Evolutionary conservation across 2,113 vertebrate genomes (phyloP).

Genomic region (Indri indri): DNA sequence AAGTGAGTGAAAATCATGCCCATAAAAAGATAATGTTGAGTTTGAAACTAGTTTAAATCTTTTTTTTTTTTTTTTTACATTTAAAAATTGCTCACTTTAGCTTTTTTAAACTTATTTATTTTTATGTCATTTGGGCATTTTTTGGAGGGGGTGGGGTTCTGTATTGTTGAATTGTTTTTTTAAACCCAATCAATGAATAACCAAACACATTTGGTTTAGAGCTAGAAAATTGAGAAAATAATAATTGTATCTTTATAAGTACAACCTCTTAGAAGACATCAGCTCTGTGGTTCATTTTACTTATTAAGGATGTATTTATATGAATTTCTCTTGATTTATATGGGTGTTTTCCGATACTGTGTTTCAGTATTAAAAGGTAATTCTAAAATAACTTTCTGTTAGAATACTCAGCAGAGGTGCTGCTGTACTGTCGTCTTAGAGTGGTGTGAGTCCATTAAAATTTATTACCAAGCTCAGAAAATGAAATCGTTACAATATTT

Average conservation of each 20-base stretch:
- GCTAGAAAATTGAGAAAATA: neutral
- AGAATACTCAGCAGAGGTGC: conserved; percentile 21
- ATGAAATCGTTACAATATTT: conserved; percentile 58
- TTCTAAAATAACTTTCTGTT: conserved; percentile 54
- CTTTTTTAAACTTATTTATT: conserved; percentile 11
- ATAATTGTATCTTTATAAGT: conserved; percentile 10
- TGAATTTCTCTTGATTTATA: neutral
- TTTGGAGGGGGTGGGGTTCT: neutral
- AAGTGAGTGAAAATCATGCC: neutral
- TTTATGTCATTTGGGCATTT: neutral
- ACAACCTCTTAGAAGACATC: neutral
- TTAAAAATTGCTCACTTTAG: neutral
- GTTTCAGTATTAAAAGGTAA: conserved; percentile 50
- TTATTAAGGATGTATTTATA: neutral
- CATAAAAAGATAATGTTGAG: neutral
- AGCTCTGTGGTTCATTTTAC: neutral
- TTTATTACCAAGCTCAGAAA: conserved; percentile 51
- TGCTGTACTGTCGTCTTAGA: conserved; percentile 39
- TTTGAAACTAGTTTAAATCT: conserved; percentile 2
- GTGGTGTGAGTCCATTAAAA: conserved; percentile 54
- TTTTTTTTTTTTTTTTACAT: neutral
- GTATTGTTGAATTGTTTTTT: neutral
- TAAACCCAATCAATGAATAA: neutral
- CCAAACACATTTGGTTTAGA: neutral
- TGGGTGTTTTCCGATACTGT: conserved; percentile 46